Conservation (phyloP, 2,113 vertebrate genomes). For the Cricetomys ansorgei region DNA sequence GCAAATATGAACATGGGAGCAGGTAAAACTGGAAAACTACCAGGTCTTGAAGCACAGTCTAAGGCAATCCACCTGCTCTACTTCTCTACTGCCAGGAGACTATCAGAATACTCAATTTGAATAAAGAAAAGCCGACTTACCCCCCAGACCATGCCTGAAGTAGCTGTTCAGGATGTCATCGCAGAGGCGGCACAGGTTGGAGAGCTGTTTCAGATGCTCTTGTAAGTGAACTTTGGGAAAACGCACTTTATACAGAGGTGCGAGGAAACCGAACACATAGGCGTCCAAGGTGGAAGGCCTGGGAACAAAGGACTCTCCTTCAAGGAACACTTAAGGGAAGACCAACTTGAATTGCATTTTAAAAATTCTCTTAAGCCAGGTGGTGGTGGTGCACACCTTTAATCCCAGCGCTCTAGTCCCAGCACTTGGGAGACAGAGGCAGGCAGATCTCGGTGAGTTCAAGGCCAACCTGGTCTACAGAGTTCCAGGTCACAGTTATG, state of each 20-base stretch:
- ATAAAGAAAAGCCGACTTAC: conserved; percentile 84
- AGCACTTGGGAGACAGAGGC: too few species aligned
- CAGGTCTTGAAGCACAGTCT: conserved; percentile 24
- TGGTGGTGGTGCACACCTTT: too few species aligned
- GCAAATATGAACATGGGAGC: conserved; percentile 12
- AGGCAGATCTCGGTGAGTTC: too few species aligned
- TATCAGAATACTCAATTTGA: background rate
- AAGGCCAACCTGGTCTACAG: too few species aligned
- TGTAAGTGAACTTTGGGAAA: conserved; percentile 94
- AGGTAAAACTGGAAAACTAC: conserved; percentile 39
- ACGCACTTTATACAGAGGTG: conserved; percentile 93
- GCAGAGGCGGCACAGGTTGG: conserved; percentile 95
- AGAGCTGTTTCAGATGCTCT: conserved; percentile 95
- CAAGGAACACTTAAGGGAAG: background rate
- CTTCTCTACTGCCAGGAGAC: background rate
- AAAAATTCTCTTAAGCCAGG: background rate
- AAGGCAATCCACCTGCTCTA: background rate
- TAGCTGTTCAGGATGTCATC: conserved; percentile 93
- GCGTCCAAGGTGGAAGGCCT: conserved; percentile 98
- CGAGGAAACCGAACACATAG: conserved; percentile 96
- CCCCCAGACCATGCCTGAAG: conserved; percentile 89
- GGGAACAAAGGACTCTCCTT: conserved; percentile 15
- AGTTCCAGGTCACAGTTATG: too few species aligned
- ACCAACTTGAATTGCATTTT: conserved; percentile 1
- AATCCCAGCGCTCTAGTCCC: too few species aligned